Percentiles rank a stretch among this genome's conserved stretches.
Conservation (phyloP, 2,888 invertebrate genomes). For the Microctonus brassicae region DNA sequence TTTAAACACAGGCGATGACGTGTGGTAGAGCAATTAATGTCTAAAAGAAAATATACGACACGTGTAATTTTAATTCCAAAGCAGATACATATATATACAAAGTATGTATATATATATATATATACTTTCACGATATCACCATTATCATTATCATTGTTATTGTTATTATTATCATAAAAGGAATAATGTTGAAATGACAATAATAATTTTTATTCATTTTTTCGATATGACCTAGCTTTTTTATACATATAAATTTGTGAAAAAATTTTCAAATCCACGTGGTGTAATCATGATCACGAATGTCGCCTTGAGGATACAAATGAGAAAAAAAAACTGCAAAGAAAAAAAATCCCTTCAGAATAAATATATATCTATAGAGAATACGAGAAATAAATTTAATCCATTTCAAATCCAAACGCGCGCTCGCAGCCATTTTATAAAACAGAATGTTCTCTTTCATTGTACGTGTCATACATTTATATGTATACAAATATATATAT, state of each 20-base stretch:
- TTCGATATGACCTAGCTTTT: background rate
- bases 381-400: conserved; percentile 29
- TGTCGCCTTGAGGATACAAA: conserved; percentile 17
- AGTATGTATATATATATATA: background rate
- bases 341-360: conserved; percentile 5
- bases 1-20: conserved; percentile 32
- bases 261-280: conserved; percentile 18
- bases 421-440: conserved; percentile 15
- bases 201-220: background rate
- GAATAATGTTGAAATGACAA: background rate
- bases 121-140: no score
- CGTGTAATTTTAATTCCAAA: conserved; percentile 29
- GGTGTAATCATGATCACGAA: conserved; percentile 19
- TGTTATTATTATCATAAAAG: background rate
- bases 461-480: background rate
- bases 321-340: conserved; percentile 9
- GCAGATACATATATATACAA: background rate
- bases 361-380: background rate
- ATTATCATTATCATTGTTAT: background rate
- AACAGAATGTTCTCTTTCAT: conserved; percentile 6
- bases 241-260: background rate
- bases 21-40: conserved; percentile 33
- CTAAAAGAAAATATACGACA: conserved; percentile 30
- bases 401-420: conserved; percentile 12
- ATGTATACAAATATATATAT: background rate